These are phyloP conservation scores for Halcyon badia DNA, from an alignment of 2,797 vertebrate genomes.

Conservation along the genomic window DNA sequence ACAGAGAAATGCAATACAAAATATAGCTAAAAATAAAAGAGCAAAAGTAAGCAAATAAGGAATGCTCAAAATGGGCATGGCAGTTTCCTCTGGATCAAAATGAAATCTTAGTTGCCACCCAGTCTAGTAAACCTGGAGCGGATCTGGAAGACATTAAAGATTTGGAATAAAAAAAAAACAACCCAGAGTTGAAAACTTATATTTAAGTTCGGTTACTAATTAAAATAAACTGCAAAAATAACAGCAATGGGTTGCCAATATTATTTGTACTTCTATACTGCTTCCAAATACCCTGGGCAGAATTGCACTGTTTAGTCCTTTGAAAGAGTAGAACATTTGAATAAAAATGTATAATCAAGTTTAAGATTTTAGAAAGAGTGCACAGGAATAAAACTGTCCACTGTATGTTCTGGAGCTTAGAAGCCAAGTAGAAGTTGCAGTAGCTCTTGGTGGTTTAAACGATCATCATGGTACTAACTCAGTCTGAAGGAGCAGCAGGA, in stretches of 20 bases:
- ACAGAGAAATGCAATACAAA: neutral
- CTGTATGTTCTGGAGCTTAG: neutral
- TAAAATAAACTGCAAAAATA: conserved; percentile 46
- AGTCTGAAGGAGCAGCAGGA: neutral
- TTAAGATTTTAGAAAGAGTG: neutral
- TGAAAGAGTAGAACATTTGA: neutral
- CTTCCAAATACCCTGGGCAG: conserved; percentile 4
- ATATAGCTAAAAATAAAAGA: conserved; percentile 48
- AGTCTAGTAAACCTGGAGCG: conserved; percentile 31
- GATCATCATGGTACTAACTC: neutral
- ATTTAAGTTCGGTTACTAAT: conserved; percentile 16
- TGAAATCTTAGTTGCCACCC: conserved; percentile 16
- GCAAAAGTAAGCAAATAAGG: conserved; percentile 32
- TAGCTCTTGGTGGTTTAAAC: neutral
- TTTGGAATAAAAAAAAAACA: conserved; percentile 24
- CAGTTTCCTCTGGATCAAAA: conserved; percentile 47
- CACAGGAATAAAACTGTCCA: neutral
- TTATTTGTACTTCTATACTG: neutral
- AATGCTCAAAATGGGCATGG: conserved; percentile 22
- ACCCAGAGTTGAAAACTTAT: neutral
- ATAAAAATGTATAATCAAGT: neutral
- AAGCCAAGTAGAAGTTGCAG: neutral
- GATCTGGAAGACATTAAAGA: conserved; percentile 65
- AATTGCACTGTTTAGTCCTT: neutral
- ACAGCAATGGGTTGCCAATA: conserved; percentile 7